phyloP scores from a whole-genome alignment of 1,140 invertebrate genomes.

The Paracyclopina nana region DNA sequence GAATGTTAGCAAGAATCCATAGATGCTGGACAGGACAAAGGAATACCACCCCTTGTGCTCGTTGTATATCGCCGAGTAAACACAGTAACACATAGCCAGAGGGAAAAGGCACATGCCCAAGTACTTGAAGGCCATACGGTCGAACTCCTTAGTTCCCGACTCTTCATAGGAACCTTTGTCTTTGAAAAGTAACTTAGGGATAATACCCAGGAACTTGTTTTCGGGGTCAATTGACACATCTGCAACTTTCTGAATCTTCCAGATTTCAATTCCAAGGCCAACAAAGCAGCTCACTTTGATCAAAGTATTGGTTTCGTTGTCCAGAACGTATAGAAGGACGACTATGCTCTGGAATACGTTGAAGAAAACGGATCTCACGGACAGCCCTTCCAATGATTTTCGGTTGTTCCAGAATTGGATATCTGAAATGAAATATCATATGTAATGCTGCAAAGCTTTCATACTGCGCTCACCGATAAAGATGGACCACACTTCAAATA shows the following conservation, averaged over 20 bases:
- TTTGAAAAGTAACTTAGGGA: conserved; percentile 52
- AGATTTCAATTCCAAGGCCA: conserved; percentile 89
- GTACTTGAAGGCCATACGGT: conserved; percentile 69
- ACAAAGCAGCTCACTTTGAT: conserved; percentile 77
- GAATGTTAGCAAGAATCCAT: conserved; percentile 94
- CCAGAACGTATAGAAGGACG: conserved; percentile 84
- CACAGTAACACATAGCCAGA: conserved; percentile 66
- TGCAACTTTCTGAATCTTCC: conserved; percentile 96
- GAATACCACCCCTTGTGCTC: conserved; percentile 98
- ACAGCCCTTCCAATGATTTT: conserved; percentile 87
- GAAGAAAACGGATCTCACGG: conserved; percentile 95
- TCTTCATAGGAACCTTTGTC: conserved; percentile 94
- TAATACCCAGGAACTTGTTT: conserved; percentile 45
- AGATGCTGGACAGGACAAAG: conserved; percentile 71
- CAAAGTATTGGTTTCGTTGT: conserved; percentile 95
- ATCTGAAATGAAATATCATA: too few species aligned
- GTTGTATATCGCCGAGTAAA: conserved; percentile 89
- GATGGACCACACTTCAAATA: not conserved
- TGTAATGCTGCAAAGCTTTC: too few species aligned
- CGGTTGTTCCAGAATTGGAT: conserved; percentile 99
- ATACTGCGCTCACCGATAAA: not conserved
- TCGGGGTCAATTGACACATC: conserved; percentile 61
- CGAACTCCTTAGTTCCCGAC: conserved; percentile 84
- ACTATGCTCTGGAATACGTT: conserved; percentile 91
- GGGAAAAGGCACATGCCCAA: conserved; percentile 76